These are phyloP conservation scores for Arvicanthis niloticus DNA, from an alignment of 2,113 vertebrate genomes.

Conservation along the genomic window DNA sequence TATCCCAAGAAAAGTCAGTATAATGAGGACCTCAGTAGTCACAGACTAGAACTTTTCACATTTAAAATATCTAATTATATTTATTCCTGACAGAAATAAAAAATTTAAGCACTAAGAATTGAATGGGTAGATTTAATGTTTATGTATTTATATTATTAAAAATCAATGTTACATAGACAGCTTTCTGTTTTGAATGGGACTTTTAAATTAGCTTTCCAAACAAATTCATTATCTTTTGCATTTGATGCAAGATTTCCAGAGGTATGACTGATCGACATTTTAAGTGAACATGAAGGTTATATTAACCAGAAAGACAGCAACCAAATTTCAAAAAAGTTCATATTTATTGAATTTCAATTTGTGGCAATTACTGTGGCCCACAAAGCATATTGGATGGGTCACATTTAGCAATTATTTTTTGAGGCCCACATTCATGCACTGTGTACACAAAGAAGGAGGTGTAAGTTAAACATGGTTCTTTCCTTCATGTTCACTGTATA, in stretches of 20 bases:
- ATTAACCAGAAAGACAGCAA: constrained; percentile 62
- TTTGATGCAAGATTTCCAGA: constrained; percentile 78
- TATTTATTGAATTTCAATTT: constrained; percentile 82
- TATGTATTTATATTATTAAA: constrained; percentile 86
- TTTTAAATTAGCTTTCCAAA: constrained; percentile 82
- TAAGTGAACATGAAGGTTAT: constrained; percentile 74
- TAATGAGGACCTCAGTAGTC: constrained; percentile 76
- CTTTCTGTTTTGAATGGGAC: constrained; percentile 68
- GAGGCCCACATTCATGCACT: neutral
- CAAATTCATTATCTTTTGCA: constrained; percentile 82
- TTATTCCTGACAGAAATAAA: constrained; percentile 81
- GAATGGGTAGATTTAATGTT: constrained; percentile 80
- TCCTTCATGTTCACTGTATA: constrained; percentile 17
- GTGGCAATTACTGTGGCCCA: neutral
- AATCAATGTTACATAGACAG: constrained; percentile 79
- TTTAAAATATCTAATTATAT: constrained; percentile 85
- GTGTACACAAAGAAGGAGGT: neutral
- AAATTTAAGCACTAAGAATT: constrained; percentile 80
- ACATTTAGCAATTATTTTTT: neutral
- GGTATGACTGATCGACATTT: constrained; percentile 77
- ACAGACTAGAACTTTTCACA: constrained; percentile 82
- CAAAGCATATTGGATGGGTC: neutral
- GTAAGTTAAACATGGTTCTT: neutral
- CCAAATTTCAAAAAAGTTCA: constrained; percentile 69
- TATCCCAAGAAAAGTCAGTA: constrained; percentile 76